Evolutionary conservation across 2,888 invertebrate species (phyloP).

Genomic region (Unio delphinus): DNA sequence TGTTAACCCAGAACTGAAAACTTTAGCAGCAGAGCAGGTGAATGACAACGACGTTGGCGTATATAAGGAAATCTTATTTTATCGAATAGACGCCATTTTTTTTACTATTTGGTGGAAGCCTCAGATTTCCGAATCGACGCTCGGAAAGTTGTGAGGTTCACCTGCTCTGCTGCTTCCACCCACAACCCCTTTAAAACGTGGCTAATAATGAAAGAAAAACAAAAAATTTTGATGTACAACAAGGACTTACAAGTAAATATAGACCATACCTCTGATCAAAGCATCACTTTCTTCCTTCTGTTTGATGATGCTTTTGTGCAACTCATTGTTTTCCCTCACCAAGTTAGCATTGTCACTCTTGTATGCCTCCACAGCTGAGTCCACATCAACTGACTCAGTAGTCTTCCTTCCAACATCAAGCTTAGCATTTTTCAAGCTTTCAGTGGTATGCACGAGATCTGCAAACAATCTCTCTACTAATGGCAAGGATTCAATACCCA

Average conservation of each 20-base stretch:
- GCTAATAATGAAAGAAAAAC: too few species aligned
- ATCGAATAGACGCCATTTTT: too few species aligned
- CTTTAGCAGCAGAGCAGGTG: too few species aligned
- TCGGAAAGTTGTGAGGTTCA: too few species aligned
- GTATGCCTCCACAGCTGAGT: constrained; percentile 66
- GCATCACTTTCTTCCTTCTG: constrained; percentile 65
- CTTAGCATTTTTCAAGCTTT: constrained; percentile 88
- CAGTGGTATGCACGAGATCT: constrained; percentile 90
- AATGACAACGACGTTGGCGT: too few species aligned
- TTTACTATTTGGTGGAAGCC: too few species aligned
- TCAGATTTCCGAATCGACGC: too few species aligned
- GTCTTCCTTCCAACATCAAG: constrained; percentile 68
- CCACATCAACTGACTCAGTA: constrained; percentile 44
- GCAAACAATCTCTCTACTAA: constrained; percentile 85
- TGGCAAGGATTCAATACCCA: constrained; percentile 83
- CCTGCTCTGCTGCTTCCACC: too few species aligned
- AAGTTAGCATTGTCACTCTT: constrained; percentile 71
- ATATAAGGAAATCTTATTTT: too few species aligned
- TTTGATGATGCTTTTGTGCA: constrained; percentile 68
- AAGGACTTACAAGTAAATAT: background rate
- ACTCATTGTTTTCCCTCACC: constrained; percentile 71
- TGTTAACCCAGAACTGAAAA: too few species aligned
- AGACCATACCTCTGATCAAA: constrained; percentile 58
- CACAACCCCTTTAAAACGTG: too few species aligned
- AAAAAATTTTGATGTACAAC: too few species aligned